These are phyloP conservation scores for Melieria omissa DNA, from an alignment of 2,888 invertebrate genomes.

Conservation along the genomic window DNA sequence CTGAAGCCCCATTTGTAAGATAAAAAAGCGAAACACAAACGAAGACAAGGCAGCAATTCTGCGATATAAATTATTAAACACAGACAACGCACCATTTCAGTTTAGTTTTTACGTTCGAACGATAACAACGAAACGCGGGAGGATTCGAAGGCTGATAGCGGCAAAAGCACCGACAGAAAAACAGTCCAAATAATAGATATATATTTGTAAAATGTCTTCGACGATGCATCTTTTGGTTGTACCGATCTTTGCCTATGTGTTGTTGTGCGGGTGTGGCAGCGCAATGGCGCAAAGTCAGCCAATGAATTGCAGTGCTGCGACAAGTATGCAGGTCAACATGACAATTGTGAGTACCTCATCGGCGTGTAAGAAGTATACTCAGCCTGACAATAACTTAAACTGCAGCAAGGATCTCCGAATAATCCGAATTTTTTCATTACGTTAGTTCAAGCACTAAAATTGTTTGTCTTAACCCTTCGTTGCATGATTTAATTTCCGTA, in stretches of 20 bases:
- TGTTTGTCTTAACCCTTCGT: too few relatives aligned
- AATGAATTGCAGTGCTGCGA: not conserved
- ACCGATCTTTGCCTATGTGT: not conserved
- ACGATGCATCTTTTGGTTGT: not conserved
- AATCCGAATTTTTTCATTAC: too few relatives aligned
- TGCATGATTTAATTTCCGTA: too few relatives aligned
- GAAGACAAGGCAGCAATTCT: not conserved
- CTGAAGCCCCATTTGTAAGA: not conserved
- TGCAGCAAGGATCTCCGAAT: not conserved
- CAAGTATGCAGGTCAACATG: constrained; percentile 1
- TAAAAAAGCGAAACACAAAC: not conserved
- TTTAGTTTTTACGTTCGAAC: constrained; percentile 12
- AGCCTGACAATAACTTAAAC: not conserved
- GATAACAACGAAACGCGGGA: not conserved
- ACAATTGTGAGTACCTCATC: constrained; percentile 11
- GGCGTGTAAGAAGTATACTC: not conserved
- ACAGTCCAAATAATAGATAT: not conserved
- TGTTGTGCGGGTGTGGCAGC: not conserved
- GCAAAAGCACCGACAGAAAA: not conserved
- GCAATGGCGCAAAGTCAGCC: not conserved
- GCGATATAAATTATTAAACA: constrained; percentile 25
- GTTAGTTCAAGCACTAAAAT: too few relatives aligned
- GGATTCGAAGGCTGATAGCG: not conserved
- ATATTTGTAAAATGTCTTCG: not conserved
- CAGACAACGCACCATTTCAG: constrained; percentile 9